phyloP scores from a whole-genome alignment of 1,140 invertebrate genomes.

The Nilaparvata lugens region DNA sequence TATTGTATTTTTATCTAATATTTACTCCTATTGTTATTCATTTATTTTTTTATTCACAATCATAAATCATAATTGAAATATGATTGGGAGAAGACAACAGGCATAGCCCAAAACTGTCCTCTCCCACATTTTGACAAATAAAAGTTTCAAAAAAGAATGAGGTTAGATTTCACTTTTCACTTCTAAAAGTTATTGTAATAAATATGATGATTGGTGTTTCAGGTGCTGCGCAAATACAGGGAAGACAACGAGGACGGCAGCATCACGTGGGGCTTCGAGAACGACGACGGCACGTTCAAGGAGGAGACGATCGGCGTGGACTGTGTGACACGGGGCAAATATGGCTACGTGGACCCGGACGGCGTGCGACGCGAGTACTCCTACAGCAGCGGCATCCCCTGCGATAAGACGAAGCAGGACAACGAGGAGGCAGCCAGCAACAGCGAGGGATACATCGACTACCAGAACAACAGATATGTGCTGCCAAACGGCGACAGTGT shows the following conservation, averaged over 20 bases:
- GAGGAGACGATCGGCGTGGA: constrained; percentile 72
- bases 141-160: too few species aligned
- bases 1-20: too few species aligned
- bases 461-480: constrained; percentile 55
- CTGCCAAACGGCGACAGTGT: constrained; percentile 58
- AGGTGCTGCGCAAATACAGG: constrained; percentile 48
- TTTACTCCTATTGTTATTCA: too few species aligned
- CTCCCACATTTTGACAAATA: too few species aligned
- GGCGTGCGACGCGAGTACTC: constrained; percentile 60
- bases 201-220: too few species aligned
- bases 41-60: too few species aligned
- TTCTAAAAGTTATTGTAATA: too few species aligned
- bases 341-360: constrained; percentile 74
- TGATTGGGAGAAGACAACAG: too few species aligned
- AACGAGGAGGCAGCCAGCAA: constrained; percentile 33
- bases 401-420: constrained; percentile 48
- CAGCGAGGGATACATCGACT: constrained; percentile 48
- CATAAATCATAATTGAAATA: too few species aligned
- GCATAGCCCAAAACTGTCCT: too few species aligned
- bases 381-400: constrained; percentile 59
- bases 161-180: too few species aligned
- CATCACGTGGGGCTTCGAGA: constrained; percentile 79
- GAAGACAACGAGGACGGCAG: constrained; percentile 72
- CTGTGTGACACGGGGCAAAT: constrained; percentile 69
- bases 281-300: constrained; percentile 69